These are phyloP conservation scores for Leptatherina wallacei DNA, from an alignment of 2,797 vertebrate species.

Conservation along the genomic window DNA sequence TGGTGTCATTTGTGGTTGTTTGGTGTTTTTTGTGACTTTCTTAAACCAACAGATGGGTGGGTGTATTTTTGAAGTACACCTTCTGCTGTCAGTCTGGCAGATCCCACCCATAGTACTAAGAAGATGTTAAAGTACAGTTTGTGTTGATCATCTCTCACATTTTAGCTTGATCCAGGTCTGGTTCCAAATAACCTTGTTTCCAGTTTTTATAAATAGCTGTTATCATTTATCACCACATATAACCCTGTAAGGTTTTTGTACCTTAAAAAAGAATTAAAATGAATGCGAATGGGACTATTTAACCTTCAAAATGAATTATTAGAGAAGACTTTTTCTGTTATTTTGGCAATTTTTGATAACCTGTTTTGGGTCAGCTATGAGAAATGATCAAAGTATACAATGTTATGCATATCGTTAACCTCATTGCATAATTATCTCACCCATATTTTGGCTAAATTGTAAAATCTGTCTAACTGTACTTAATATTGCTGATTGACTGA, in stretches of 20 bases:
- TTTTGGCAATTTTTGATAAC: not conserved
- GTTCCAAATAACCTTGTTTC: not conserved
- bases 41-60: slow-evolving; percentile 14
- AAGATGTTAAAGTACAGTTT: slow-evolving; percentile 25
- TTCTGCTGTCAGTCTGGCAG: slow-evolving; percentile 22
- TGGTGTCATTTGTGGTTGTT: slow-evolving; percentile 19
- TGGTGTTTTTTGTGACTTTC: slow-evolving; percentile 17
- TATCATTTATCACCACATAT: too few relatives aligned
- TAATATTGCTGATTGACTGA: too few relatives aligned
- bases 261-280: too few relatives aligned
- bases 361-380: too few relatives aligned
- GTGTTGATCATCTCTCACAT: slow-evolving; percentile 1
- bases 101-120: slow-evolving; percentile 4
- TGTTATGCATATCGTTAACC: too few relatives aligned
- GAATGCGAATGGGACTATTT: too few relatives aligned
- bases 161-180: not conserved
- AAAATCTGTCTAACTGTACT: too few relatives aligned
- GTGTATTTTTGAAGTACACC: slow-evolving; percentile 21
- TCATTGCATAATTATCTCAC: too few relatives aligned
- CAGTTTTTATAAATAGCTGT: too few relatives aligned
- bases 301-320: not conserved
- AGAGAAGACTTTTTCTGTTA: not conserved
- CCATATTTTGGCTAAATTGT: too few relatives aligned
- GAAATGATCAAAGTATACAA: not conserved
- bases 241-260: too few relatives aligned